These are phyloP conservation scores for Peribatodes rhomboidaria DNA, from an alignment of 2,888 invertebrate species.

Conservation along the genomic window DNA sequence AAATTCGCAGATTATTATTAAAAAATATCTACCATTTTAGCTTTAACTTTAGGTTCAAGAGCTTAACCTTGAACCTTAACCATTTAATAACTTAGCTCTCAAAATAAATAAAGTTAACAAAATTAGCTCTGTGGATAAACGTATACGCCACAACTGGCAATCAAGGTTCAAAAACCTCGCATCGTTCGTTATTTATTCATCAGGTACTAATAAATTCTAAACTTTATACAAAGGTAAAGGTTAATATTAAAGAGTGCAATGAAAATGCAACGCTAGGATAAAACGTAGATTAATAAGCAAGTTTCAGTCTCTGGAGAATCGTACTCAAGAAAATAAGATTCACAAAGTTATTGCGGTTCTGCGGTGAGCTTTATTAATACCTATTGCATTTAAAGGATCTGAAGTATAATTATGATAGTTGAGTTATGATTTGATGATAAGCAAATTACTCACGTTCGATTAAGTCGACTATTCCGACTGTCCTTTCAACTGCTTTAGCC, in stretches of 20 bases:
- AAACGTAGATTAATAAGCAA: constrained; percentile 34
- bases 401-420: too few relatives aligned
- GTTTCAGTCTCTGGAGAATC: constrained; percentile 16
- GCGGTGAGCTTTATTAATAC: constrained; percentile 4
- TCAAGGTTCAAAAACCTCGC: constrained; percentile 1
- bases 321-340: constrained; percentile 26
- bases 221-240: constrained; percentile 13
- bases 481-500: too few relatives aligned
- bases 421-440: too few relatives aligned
- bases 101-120: too few relatives aligned
- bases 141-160: neutral
- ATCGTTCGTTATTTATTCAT: constrained; percentile 16
- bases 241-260: constrained; percentile 28
- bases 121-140: neutral
- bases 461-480: too few relatives aligned
- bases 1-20: too few relatives aligned
- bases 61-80: too few relatives aligned
- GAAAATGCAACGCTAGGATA: constrained; percentile 32
- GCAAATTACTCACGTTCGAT: too few relatives aligned
- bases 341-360: constrained; percentile 10
- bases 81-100: too few relatives aligned
- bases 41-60: too few relatives aligned
- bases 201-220: constrained; percentile 12
- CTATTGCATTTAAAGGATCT: neutral
- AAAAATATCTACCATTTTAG: too few relatives aligned